These are phyloP conservation scores for Chiroxiphia lanceolata DNA, from an alignment of 2,797 vertebrate species.

Conservation along the genomic window DNA sequence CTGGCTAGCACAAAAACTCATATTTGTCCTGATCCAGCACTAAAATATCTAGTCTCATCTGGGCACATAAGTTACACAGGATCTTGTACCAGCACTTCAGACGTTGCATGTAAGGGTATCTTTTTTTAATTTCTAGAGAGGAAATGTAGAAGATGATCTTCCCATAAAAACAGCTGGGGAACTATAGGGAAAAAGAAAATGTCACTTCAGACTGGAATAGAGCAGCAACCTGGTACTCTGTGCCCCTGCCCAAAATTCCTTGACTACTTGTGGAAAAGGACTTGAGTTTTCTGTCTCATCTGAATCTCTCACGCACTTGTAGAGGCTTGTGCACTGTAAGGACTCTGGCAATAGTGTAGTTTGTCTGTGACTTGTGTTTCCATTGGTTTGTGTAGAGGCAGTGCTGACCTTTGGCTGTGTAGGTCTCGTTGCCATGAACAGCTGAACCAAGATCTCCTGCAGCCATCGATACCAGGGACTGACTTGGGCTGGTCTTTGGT, in stretches of 20 bases:
- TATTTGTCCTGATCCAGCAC: background rate
- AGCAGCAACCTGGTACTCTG: constrained; percentile 27
- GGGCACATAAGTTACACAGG: background rate
- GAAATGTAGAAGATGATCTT: constrained; percentile 53
- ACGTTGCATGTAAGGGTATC: constrained; percentile 32
- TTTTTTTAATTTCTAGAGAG: constrained; percentile 57
- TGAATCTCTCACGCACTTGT: background rate
- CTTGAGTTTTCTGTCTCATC: background rate
- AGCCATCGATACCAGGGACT: background rate
- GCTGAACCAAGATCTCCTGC: background rate
- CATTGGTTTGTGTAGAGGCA: background rate
- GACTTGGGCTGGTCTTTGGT: background rate
- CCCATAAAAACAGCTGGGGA: constrained; percentile 51
- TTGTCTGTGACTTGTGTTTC: background rate
- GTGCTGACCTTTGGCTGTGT: background rate
- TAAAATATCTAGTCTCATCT: background rate
- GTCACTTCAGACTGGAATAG: constrained; percentile 44
- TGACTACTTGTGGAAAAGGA: constrained; percentile 55
- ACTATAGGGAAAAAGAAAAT: constrained; percentile 57
- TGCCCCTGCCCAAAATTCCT: constrained; percentile 32
- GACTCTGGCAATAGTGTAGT: background rate
- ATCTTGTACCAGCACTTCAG: constrained; percentile 40
- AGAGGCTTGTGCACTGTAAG: background rate
- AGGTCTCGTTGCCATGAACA: background rate
- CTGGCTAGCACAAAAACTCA: background rate